Conservation (phyloP, 2,113 vertebrate genomes). For the Hystrix cristata region DNA sequence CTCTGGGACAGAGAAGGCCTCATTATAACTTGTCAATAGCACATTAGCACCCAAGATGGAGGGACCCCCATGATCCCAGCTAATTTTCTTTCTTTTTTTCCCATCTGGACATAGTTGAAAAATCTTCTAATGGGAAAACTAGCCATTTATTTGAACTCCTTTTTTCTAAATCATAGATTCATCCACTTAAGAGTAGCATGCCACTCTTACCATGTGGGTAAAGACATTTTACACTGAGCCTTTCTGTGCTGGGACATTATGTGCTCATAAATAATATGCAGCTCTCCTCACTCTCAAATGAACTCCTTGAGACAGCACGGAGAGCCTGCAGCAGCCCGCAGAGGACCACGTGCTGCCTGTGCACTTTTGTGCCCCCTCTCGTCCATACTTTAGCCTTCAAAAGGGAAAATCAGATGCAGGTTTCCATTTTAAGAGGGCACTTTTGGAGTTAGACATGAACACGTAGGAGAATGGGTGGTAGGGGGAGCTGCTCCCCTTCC, state of each 20-base stretch:
- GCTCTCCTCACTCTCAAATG: not conserved
- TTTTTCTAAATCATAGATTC: conserved; percentile 56
- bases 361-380: not conserved
- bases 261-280: conserved; percentile 41
- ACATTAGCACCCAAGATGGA: conserved; percentile 77
- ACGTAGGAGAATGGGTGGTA: not conserved
- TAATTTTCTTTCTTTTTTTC: conserved; percentile 67
- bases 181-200: conserved; percentile 57
- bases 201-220: conserved; percentile 4
- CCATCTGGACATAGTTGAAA: conserved; percentile 71
- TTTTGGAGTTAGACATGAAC: conserved; percentile 33
- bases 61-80: conserved; percentile 63
- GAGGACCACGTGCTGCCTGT: not conserved
- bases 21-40: conserved; percentile 81
- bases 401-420: not conserved
- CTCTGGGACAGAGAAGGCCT: conserved; percentile 73
- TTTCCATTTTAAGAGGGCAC: not conserved
- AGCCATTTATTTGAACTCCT: conserved; percentile 62
- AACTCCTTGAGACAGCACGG: not conserved
- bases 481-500: not conserved
- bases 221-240: conserved; percentile 45
- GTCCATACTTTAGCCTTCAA: not conserved
- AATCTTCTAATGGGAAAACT: conserved; percentile 67
- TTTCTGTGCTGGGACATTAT: conserved; percentile 39
- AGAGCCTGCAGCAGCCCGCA: not conserved